Evolutionary conservation across 2,113 vertebrate genomes (phyloP), one percentile per base, ranked within the genome.

Genomic region (Scatophagus argus): DNA sequence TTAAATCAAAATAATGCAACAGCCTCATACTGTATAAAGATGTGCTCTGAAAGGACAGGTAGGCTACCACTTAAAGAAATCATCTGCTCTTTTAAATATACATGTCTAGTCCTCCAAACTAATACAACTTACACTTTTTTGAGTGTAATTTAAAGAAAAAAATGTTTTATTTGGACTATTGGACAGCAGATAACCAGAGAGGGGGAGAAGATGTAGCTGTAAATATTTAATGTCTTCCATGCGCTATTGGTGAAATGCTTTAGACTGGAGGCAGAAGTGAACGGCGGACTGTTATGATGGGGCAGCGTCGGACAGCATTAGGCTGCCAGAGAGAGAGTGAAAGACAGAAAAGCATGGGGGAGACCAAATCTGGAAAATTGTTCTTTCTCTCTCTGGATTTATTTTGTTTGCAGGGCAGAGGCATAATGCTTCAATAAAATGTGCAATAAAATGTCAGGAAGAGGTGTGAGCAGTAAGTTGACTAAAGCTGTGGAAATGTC

Each of bases 191-290:
- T 7, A 23, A 69, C 41, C 49, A 66, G 74, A 68, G 83, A 85
- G 34, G 64, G 52, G 62, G 75, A 77, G 67, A 84, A 88, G 90
- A 91, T 92, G 90, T 93, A 81, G 81, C 31, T 68, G 81, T 93
- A 91, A 94, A 93, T 92, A 91, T 91, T 91, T 91, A 79, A 91
- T 91, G 83, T 39, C 9, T 39, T 84, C 82, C 64, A 55, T 79
- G 89, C 16, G 23, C 87, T 84, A 47, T 70, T 43, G 76, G 84
- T 80, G 74, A 61, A 77, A 61, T 68, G 75, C 79, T 84, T 87
- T 80, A 79, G 84, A 82, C 76, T 77, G 10, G 43, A 63, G 81
- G 87, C 79, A 77, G 66, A 76, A 70, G 78, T 47, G 76, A 86
- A 83, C 75, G 78, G 81, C 87, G 72, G 80, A 77, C 83, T 81